phyloP scores from a whole-genome alignment of 2,797 vertebrate species.

The Cryptoprocta ferox region DNA sequence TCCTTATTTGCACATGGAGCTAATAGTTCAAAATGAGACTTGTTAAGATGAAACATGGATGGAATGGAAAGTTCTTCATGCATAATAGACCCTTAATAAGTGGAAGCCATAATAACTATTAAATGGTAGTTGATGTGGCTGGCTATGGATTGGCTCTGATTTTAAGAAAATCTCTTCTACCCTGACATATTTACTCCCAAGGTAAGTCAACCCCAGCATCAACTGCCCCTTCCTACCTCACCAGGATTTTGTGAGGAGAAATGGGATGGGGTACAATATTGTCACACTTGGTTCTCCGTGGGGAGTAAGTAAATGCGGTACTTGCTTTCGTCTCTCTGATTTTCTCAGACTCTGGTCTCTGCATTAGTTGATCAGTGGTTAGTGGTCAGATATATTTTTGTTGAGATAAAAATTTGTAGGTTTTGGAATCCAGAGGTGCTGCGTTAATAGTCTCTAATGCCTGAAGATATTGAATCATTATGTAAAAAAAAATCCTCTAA shows the following conservation, averaged over 20 bases:
- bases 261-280: background rate
- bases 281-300: background rate
- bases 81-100: background rate
- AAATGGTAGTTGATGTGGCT: background rate
- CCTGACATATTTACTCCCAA: background rate
- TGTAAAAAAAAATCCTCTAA: constrained; percentile 70
- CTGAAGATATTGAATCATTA: constrained; percentile 73
- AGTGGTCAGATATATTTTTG: constrained; percentile 60
- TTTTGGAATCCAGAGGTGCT: constrained; percentile 69
- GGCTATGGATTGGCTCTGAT: background rate
- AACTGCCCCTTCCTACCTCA: background rate
- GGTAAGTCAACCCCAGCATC: background rate
- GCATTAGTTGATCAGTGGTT: background rate
- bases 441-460: constrained; percentile 72
- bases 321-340: background rate
- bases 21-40: background rate
- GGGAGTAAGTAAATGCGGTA: background rate
- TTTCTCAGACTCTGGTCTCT: constrained; percentile 45
- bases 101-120: background rate
- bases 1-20: background rate
- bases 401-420: constrained; percentile 70
- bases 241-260: background rate
- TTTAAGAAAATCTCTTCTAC: background rate
- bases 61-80: background rate
- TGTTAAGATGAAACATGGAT: background rate